Evolutionary conservation across 1,140 invertebrate species (phyloP), one percentile per base, ranked within the genome.

Genomic region (Scylla paramamosain): DNA sequence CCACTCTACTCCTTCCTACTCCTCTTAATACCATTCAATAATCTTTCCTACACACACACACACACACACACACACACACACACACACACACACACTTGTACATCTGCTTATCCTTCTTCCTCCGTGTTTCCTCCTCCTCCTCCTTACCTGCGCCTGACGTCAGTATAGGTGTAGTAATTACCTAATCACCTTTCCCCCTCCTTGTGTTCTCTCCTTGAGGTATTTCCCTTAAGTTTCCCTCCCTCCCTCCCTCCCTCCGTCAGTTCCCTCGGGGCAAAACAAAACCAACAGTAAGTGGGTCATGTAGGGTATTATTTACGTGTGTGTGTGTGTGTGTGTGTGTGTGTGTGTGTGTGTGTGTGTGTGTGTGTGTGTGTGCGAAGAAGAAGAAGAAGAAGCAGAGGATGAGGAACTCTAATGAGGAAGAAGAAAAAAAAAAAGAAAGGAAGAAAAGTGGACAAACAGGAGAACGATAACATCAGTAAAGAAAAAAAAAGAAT

Each of bases 211-310:
- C 39, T 46, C 48, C 28, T 52, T 48, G 32, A 48, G 88, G 45
- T 28, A n/a, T 52, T 90, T 90, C 88, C 28, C 48, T 88, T 90
- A 46, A 90, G 25, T 48, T 90, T 52, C 88, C 28, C 39, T 48
- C 32, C n/a, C 87, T 48, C 31, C 20, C 67, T 28, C 67, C 20
- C 25, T 12, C 87, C 10, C 87, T 89, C 87, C 8, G 0, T 89
- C 87, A 39, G 39, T 39, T 39, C 1, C 39, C 39, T 39, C 39
- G 39, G 20, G 52, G 52, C 52, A 59, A 59, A 59, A 59, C 20
- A 59, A 39, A 20, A 59, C 52, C 52, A 59, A 16, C 10, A 59
- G 52, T 59, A 59, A 59, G 52, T 59, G 20, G 52, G 52, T 59
- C 20, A 59, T 59, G 52, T 59, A 59, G 39, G 39, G 39, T 39